Percentiles rank a stretch among this genome's conserved stretches.
phyloP scores from a whole-genome alignment of 1,140 invertebrate species.

The Phenacoccus solenopsis region DNA sequence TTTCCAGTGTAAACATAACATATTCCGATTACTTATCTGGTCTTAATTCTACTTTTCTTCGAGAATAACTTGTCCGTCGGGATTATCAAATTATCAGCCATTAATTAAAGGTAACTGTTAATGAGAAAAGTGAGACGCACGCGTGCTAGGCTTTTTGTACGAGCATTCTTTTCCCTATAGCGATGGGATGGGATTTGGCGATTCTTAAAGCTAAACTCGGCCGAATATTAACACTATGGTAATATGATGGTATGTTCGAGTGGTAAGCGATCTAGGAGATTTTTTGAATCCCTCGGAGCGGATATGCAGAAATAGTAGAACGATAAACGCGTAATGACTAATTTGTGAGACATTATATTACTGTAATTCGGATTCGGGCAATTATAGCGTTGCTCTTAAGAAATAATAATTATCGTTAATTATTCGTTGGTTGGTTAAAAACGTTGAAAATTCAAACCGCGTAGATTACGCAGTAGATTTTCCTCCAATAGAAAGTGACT shows the following conservation, averaged over 20 bases:
- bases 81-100: no score
- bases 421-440: neutral
- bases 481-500: neutral
- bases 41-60: neutral
- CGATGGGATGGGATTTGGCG: no score
- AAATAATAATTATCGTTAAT: slow-evolving; percentile 4
- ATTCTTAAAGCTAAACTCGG: no score
- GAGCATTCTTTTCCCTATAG: no score
- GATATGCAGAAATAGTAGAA: slow-evolving; percentile 2
- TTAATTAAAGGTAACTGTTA: neutral
- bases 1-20: neutral
- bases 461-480: neutral
- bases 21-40: neutral
- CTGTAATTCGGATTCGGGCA: neutral
- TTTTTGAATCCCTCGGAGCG: neutral
- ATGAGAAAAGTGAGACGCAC: neutral
- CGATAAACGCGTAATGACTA: neutral
- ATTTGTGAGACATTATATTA: slow-evolving; percentile 3
- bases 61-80: neutral
- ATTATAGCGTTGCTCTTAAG: neutral
- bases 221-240: no score
- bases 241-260: no score
- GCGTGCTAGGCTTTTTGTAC: no score
- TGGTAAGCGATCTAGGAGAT: no score
- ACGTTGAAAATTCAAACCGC: slow-evolving; percentile 1